Evolutionary conservation across 2,888 invertebrate species (phyloP).

Genomic region (Abscondita cerata): DNA sequence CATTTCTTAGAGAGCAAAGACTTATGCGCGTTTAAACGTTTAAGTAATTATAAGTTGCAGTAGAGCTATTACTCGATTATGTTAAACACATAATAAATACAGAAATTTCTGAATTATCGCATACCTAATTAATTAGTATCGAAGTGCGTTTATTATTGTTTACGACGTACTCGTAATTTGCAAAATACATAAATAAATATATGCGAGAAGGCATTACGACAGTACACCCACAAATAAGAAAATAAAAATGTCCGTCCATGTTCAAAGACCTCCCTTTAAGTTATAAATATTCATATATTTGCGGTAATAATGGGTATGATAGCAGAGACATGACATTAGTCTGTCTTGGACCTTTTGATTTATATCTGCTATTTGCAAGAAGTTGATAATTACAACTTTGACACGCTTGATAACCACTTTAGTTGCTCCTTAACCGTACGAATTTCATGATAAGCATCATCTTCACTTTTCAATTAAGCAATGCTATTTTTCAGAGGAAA

Average conservation of each 20-base stretch:
- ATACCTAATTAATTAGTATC: no score
- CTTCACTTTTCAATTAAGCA: background rate
- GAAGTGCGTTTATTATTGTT: no score
- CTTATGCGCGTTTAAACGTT: background rate
- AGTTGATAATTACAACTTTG: conserved; percentile 30
- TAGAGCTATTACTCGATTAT: background rate
- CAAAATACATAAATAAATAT: no score
- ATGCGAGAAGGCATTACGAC: conserved; percentile 11
- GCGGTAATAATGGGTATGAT: conserved; percentile 37
- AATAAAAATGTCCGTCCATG: conserved; percentile 17
- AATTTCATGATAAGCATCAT: conserved; percentile 15
- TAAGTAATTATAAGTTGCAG: background rate
- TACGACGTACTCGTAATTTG: no score
- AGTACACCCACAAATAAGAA: conserved; percentile 26
- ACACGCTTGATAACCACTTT: conserved; percentile 25
- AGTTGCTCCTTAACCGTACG: conserved; percentile 22
- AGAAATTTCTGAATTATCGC: no score
- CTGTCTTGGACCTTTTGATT: conserved; percentile 31
- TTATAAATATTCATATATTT: conserved; percentile 39
- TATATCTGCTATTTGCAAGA: conserved; percentile 26
- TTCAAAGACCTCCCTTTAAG: conserved; percentile 36
- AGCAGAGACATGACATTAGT: conserved; percentile 35
- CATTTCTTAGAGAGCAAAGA: background rate
- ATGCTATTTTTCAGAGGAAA: no score
- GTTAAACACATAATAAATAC: background rate